A percentile compares a stretch with the other conserved stretches of the same genome.
These are phyloP conservation scores for Chelmon rostratus DNA, from an alignment of 2,797 vertebrate species.

Conservation along the genomic window DNA sequence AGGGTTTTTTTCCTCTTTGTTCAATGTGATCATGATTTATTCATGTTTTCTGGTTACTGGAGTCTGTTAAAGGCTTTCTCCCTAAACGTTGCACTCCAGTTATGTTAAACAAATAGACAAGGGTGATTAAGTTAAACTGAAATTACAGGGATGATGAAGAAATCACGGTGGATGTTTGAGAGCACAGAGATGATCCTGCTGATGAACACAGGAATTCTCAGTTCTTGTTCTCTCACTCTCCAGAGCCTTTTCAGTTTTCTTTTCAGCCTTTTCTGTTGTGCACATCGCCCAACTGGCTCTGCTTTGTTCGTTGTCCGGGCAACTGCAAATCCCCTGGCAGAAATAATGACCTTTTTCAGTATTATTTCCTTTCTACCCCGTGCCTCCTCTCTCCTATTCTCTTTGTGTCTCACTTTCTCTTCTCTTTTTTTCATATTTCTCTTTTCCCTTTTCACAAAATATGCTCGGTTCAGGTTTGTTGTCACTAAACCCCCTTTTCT, in stretches of 20 bases:
- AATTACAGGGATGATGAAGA: conserved; percentile 30
- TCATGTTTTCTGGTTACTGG: conserved; percentile 10
- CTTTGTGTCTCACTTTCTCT: conserved; percentile 45
- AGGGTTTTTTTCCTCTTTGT: conserved; percentile 9
- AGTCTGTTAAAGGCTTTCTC: conserved; percentile 13
- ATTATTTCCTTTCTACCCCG: conserved; percentile 59
- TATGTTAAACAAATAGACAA: conserved; percentile 20
- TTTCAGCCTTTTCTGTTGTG: conserved; percentile 65
- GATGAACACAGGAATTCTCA: conserved; percentile 50
- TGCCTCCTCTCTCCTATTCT: conserved; percentile 28
- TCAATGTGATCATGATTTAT: conserved; percentile 40
- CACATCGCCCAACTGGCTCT: conserved; percentile 70
- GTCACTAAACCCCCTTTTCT: conserved; percentile 34
- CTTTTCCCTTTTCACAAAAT: conserved; percentile 37
- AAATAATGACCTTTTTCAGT: conserved; percentile 78
- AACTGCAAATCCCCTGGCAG: conserved; percentile 82
- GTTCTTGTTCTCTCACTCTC: conserved; percentile 53
- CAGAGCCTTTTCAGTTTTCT: conserved; percentile 50
- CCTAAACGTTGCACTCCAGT: conserved; percentile 27
- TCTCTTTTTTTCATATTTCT: conserved; percentile 33
- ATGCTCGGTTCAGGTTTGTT: conserved; percentile 55
- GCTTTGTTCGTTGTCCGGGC: conserved; percentile 85
- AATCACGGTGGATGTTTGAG: conserved; percentile 17
- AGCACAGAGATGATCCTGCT: conserved; percentile 34
- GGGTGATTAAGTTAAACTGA: not conserved